These are phyloP conservation scores for Zosterops pallidus DNA, from an alignment of 2,113 vertebrate genomes.

Conservation along the genomic window DNA sequence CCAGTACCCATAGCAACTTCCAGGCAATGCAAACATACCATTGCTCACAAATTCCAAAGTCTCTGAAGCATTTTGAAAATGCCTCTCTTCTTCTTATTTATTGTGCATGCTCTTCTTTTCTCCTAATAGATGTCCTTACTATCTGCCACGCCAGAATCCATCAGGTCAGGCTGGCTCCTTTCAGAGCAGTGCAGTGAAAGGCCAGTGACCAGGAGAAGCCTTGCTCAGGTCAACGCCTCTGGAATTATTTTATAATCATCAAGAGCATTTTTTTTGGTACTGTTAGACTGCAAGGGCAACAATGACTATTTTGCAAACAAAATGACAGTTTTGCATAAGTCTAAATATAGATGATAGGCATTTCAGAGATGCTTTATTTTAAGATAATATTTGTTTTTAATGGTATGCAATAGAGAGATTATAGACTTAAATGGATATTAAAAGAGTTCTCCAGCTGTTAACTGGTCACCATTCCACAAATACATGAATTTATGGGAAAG, in stretches of 20 bases:
- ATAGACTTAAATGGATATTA: background rate
- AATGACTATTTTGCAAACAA: background rate
- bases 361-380: background rate
- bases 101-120: background rate
- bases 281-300: background rate
- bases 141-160: background rate
- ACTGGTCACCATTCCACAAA: background rate
- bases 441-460: background rate
- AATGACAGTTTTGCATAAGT: background rate
- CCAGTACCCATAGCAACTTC: conserved; percentile 52
- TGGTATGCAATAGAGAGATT: background rate
- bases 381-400: background rate
- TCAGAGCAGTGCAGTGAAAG: background rate
- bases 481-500: background rate
- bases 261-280: background rate
- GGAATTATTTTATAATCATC: background rate
- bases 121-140: background rate
- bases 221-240: background rate
- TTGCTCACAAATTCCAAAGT: conserved; percentile 38
- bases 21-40: background rate
- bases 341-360: background rate
- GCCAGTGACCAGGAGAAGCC: fast-evolving
- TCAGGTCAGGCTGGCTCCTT: background rate
- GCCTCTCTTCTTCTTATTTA: background rate
- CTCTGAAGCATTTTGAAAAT: background rate